Conservation (phyloP, 2,113 vertebrate genomes). For the Dinomys branickii region DNA sequence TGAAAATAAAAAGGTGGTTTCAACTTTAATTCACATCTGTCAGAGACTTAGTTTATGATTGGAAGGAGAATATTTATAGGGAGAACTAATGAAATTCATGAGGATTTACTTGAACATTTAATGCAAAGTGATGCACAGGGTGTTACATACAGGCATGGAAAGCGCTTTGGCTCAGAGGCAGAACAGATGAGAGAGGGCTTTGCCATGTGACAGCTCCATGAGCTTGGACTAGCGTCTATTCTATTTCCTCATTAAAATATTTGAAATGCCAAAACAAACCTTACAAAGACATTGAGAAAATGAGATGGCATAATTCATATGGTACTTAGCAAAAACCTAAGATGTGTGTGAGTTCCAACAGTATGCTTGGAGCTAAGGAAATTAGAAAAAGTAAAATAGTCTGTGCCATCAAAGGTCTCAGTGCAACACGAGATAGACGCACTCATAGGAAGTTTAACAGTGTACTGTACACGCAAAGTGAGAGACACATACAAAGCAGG, state of each 20-base stretch:
- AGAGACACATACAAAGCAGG: background rate
- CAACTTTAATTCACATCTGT: background rate
- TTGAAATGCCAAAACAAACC: background rate
- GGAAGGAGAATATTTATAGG: background rate
- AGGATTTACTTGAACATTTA: background rate
- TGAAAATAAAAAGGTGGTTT: background rate
- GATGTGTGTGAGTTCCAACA: background rate
- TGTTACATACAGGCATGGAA: accelerated
- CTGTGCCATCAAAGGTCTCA: background rate
- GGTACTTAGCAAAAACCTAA: background rate
- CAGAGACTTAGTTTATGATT: background rate
- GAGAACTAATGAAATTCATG: background rate
- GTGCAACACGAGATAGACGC: background rate
- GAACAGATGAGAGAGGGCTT: accelerated
- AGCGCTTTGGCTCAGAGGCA: background rate
- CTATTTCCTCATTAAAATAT: background rate
- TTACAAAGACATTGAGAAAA: background rate
- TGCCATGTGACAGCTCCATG: accelerated
- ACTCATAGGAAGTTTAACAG: background rate
- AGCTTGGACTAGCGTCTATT: background rate
- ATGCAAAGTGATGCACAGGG: background rate
- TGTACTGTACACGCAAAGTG: background rate
- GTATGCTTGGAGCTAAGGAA: background rate
- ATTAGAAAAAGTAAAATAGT: background rate
- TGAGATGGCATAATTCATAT: background rate